Percentiles rank a stretch among this genome's conserved stretches.
Conservation (phyloP, 2,888 invertebrate genomes). For the Chrysomela aeneicollis region DNA sequence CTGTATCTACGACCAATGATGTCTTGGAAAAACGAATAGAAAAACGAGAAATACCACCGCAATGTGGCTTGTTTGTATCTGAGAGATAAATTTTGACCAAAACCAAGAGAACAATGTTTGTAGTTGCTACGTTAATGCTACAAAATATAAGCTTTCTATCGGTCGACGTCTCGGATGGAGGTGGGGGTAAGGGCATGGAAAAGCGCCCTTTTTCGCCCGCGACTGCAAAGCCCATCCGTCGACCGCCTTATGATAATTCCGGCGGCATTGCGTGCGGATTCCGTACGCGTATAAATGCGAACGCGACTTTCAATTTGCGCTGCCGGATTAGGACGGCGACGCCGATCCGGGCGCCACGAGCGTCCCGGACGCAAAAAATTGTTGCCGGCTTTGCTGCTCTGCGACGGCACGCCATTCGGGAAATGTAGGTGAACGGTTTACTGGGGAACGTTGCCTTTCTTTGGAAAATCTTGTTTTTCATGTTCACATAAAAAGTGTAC, state of each 20-base stretch:
- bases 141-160: not conserved
- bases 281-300: slow-evolving; percentile 57
- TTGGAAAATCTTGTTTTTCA: too few relatives aligned
- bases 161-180: not conserved
- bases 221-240: slow-evolving; percentile 47
- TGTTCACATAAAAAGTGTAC: too few relatives aligned
- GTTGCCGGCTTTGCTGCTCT: not conserved
- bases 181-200: too few relatives aligned
- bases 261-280: slow-evolving; percentile 58
- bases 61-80: too few relatives aligned
- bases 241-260: slow-evolving; percentile 59
- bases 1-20: too few relatives aligned
- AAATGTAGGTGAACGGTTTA: too few relatives aligned
- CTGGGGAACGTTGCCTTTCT: too few relatives aligned
- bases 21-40: too few relatives aligned
- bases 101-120: too few relatives aligned
- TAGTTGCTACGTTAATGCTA: too few relatives aligned
- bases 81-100: too few relatives aligned
- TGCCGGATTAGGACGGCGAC: slow-evolving; percentile 62
- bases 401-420: not conserved
- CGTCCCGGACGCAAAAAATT: not conserved
- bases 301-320: slow-evolving; percentile 59
- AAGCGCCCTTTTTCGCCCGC: slow-evolving; percentile 51
- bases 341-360: slow-evolving; percentile 59
- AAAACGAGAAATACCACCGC: too few relatives aligned